Base-by-base conservation (phyloP, 1,140 invertebrate species). In the Anoplolepis gracilipes region DNA sequence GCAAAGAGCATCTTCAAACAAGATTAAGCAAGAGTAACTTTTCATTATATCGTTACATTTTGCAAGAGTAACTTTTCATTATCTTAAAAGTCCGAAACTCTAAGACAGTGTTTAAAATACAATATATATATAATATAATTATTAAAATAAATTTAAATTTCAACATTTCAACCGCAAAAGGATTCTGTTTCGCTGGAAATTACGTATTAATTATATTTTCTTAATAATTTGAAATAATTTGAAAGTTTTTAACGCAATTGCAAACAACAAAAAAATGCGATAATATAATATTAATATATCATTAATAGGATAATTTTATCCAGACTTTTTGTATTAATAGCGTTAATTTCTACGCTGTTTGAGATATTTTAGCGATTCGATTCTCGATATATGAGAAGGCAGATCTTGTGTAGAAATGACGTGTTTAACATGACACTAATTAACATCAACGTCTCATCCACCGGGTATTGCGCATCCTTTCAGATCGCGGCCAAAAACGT, bases 401-500 rank as follows among this genome's bases (percentile, higher is more conserved):
- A 62, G 36, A 64, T 6, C 19, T 25, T 62, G 2, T 25, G 19
- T 77, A 77, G 28, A 30, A 76, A 46, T 64, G 73, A 77, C 73
- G 36, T n/a, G 36, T 64, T 36, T 28, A 77, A 77, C 25, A 25
- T 77, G 73, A 64, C 57, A 77, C 36, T 77, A 77, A 77, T 77
- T 77, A 77, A 39, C 57, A 77, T 77, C 25, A 77, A 30, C 55
- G 73, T 62, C 39, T 76, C 36, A 77, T 36, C 73, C 59, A 62
- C 57, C 11, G 22, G 19, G 25, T 77, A 77, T 77, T 62, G 73
- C 57, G 57, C 42, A 42, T 39, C 55, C 16, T 76, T 76, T 76
- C 55, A 61, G 72, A 75, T 13, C 36, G 57, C 25, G 57, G 73
- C 73, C 73, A 77, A 77, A 11, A 77, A 77, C 57, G 39, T 77